Evolutionary conservation across 2,797 vertebrate species (phyloP), one percentile per base, ranked within the genome.

Genomic region (Arrhamphus sclerolepis): DNA sequence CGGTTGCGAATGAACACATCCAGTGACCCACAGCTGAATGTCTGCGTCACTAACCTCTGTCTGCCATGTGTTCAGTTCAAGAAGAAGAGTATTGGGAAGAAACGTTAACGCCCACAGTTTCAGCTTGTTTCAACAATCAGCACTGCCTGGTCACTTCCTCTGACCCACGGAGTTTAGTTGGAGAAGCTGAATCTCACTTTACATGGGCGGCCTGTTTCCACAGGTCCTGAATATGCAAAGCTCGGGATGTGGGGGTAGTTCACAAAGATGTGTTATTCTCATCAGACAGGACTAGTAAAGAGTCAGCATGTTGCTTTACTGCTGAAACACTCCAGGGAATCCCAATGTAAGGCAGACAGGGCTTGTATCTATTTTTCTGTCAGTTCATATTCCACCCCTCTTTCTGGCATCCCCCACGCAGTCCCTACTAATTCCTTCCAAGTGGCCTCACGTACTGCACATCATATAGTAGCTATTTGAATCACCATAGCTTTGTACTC

Each of bases 271-370:
- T 92, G 91, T 89, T 93, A 90, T 92, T 82, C 89, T 92, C 92
- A 90, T 93, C 87, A 92, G 79, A 83, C 67, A 64, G 51, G 65
- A 66, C 79, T 51, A 85, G 85, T 84, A 87, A 89, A 84, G 86
- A 85, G 75, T 91, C 86, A 83, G 85, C 85, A 82, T 87, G 87
- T 87, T 90, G 87, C 90, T 92, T 92, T 92, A 92, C 83, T 84
- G 86, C 80, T 47, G 46, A 60, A 64, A 71, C 75, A 66, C 88
- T 78, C 62, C 77, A 42, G 83, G 88, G 88, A 84, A 77, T 61
- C 62, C 20, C 11, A 78, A 80, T 83, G 84, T 89, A 82, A 90
- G 79, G 78, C 87, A 86, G 82, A 85, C 83, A 65, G 43, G 14
- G 70, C 83, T 82, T 86, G 80, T 87, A 83, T 86, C 84, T 86